Percentiles rank a stretch among this genome's conserved stretches.
Evolutionary conservation across 2,888 invertebrate genomes (phyloP).

Genomic region (Trichopria drosophilae): DNA sequence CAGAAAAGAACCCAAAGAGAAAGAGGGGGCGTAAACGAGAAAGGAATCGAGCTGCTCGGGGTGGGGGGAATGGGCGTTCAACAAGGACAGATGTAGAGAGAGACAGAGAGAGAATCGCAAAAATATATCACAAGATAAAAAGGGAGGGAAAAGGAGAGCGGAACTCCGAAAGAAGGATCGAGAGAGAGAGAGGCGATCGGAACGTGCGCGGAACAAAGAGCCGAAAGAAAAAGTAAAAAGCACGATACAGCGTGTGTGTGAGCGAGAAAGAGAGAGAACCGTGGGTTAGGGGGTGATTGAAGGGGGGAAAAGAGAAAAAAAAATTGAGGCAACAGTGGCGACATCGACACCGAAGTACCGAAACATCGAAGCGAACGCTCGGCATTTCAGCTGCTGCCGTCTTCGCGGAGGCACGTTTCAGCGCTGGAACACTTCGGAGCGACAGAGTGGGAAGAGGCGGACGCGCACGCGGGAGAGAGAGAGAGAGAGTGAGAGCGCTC

Average conservation of each 20-base stretch:
- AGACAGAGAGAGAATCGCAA: too few relatives aligned
- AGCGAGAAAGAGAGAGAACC: too few relatives aligned
- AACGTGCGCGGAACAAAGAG: conserved; percentile 5
- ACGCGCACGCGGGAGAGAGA: conserved; percentile 12
- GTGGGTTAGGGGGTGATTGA: background rate
- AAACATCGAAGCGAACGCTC: background rate
- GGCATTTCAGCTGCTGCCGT: conserved; percentile 32
- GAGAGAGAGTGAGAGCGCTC: conserved; percentile 30
- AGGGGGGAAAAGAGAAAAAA: background rate
- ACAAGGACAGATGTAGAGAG: too few relatives aligned
- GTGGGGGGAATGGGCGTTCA: too few relatives aligned
- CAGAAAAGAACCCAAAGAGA: too few relatives aligned
- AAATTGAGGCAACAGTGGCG: background rate
- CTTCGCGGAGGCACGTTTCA: conserved; percentile 27
- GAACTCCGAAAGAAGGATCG: background rate
- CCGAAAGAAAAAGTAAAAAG: background rate
- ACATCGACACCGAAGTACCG: background rate
- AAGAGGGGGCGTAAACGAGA: too few relatives aligned
- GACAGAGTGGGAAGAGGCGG: conserved; percentile 14
- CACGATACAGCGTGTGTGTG: background rate
- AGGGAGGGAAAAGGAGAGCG: too few relatives aligned
- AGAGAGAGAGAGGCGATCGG: conserved; percentile 13
- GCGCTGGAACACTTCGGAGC: conserved; percentile 4
- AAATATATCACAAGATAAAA: too few relatives aligned
- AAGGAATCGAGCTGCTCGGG: too few relatives aligned